phyloP scores from a whole-genome alignment of 2,113 vertebrate species.

The Antechinus flavipes region DNA sequence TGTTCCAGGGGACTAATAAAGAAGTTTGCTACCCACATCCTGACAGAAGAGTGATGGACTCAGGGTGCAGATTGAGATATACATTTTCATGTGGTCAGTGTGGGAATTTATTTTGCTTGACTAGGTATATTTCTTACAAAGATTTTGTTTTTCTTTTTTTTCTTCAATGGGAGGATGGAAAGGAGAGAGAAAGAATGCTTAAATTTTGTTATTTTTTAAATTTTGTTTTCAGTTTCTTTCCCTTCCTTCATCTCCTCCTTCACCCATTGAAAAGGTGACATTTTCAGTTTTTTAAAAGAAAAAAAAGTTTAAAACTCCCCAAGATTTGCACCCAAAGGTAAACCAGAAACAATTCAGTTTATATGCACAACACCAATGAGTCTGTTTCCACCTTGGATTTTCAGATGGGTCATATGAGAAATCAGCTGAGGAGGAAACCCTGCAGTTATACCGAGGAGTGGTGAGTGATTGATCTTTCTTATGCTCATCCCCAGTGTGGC shows the following conservation, averaged over 20 bases:
- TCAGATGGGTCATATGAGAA: conserved; percentile 83
- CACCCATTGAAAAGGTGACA: not conserved
- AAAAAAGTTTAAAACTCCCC: not conserved
- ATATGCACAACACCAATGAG: not conserved
- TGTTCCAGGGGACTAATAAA: not conserved
- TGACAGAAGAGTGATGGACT: not conserved
- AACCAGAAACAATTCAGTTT: not conserved
- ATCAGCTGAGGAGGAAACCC: conserved; percentile 85
- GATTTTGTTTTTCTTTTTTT: not conserved
- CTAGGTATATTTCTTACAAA: not conserved
- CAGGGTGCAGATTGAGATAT: not conserved
- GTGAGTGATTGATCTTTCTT: conserved; percentile 84
- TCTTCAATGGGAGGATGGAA: not conserved
- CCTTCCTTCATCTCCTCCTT: not conserved
- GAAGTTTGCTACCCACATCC: not conserved
- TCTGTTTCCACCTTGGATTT: conserved; percentile 61
- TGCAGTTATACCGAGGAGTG: conserved; percentile 89
- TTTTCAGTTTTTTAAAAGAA: not conserved
- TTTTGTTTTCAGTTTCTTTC: not conserved
- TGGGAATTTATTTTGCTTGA: conserved; percentile 1
- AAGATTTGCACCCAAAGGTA: not conserved
- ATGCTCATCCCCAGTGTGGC: not conserved
- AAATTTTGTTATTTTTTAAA: not conserved
- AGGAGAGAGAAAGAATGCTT: not conserved
- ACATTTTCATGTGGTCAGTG: not conserved